Evolutionary conservation across 2,113 vertebrate species (phyloP).

Genomic region (Merops nubicus): DNA sequence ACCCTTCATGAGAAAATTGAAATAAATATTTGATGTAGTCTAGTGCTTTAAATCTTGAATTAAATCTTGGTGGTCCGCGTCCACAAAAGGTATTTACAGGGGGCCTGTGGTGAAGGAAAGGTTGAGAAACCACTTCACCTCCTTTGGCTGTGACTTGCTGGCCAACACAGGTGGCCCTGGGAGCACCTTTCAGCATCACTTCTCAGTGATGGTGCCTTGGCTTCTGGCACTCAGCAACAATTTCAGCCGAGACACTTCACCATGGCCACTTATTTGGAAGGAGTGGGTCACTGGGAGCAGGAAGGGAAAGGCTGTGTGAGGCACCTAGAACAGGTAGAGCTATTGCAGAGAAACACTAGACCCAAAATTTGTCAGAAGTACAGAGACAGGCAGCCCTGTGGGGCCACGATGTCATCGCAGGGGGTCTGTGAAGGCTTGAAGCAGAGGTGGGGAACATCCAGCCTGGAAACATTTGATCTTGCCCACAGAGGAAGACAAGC

Average conservation of each 20-base stretch:
- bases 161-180: background rate
- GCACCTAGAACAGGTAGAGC: background rate
- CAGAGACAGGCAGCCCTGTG: too few relatives aligned
- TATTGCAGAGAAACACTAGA: background rate
- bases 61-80: too few relatives aligned
- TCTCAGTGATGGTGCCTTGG: rapidly evolving
- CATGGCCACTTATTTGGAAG: background rate
- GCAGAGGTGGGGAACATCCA: too few relatives aligned
- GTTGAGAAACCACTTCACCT: rapidly evolving
- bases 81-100: too few relatives aligned
- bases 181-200: background rate
- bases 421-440: too few relatives aligned
- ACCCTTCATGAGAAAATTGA: too few relatives aligned
- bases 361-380: background rate
- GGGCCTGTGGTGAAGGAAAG: too few relatives aligned
- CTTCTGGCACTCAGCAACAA: background rate
- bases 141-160: background rate
- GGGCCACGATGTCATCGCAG: too few relatives aligned
- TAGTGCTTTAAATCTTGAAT: too few relatives aligned
- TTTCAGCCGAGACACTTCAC: background rate
- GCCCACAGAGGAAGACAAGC: too few relatives aligned
- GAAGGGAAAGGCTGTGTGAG: background rate
- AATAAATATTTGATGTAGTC: too few relatives aligned
- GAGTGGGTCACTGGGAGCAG: background rate
- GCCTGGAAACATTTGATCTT: too few relatives aligned